Conservation (phyloP, 1,140 invertebrate genomes). For the Trichogramma pretiosum region DNA sequence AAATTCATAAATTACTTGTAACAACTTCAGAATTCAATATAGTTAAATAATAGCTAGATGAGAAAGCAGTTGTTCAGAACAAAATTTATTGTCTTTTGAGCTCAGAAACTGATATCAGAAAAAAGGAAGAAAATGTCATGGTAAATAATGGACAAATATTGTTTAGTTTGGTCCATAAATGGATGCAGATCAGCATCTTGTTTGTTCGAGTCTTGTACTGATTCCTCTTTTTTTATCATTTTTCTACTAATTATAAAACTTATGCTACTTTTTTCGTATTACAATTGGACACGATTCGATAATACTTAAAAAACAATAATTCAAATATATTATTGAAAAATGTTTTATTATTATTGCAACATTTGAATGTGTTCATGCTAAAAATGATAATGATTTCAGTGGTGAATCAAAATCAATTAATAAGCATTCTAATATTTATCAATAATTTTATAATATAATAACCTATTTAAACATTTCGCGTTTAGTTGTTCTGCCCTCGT, state of each 20-base stretch:
- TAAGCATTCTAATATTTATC: too few relatives aligned
- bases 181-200: constrained; percentile 13
- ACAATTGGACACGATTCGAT: constrained; percentile 16
- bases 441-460: too few relatives aligned
- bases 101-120: too few relatives aligned
- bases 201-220: constrained; percentile 14
- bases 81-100: constrained; percentile 15
- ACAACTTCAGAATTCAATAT: too few relatives aligned
- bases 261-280: constrained; percentile 11
- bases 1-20: too few relatives aligned
- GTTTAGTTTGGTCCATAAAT: constrained; percentile 12
- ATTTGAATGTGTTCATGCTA: constrained; percentile 16
- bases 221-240: constrained; percentile 12
- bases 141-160: constrained; percentile 2
- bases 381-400: constrained; percentile 16
- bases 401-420: too few relatives aligned
- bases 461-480: too few relatives aligned
- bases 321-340: constrained; percentile 7
- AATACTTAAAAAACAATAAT: constrained; percentile 2
- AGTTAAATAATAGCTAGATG: not conserved
- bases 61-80: not conserved
- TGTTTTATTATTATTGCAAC: not conserved
- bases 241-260: constrained; percentile 16
- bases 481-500: constrained; percentile 13
- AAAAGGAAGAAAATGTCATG: constrained; percentile 11